Percentiles rank a stretch among this genome's conserved stretches.
phyloP scores from a whole-genome alignment of 2,888 invertebrate species.

The Megalurothrips usitatus region DNA sequence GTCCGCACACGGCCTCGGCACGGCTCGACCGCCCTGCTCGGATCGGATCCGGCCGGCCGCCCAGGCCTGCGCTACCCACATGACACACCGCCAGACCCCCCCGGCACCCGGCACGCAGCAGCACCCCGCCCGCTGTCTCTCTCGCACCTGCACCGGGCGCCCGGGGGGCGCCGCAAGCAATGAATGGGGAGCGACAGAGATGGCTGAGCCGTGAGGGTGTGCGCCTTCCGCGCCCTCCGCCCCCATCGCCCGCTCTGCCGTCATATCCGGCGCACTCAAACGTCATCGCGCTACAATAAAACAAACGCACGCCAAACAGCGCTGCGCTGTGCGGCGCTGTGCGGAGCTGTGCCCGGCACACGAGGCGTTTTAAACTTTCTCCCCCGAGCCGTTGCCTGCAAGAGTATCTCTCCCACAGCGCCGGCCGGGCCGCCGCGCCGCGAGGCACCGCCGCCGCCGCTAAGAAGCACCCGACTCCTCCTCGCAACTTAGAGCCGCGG shows the following conservation, averaged over 20 bases:
- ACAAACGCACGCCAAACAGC: background rate
- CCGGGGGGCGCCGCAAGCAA: background rate
- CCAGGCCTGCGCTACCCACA: conserved; percentile 10
- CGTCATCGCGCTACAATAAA: too few relatives aligned
- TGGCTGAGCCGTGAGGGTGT: too few relatives aligned
- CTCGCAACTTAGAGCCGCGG: background rate
- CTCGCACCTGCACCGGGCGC: background rate
- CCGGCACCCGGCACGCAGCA: background rate
- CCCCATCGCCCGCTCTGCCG: too few relatives aligned
- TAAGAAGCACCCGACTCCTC: background rate
- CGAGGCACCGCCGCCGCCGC: background rate
- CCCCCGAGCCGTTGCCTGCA: background rate
- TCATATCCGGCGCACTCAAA: too few relatives aligned
- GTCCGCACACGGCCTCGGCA: background rate
- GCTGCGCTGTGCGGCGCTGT: background rate
- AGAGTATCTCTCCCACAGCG: background rate
- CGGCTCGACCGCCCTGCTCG: background rate
- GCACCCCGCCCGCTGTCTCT: background rate
- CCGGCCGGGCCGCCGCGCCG: background rate
- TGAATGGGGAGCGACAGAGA: too few relatives aligned
- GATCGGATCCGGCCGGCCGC: background rate
- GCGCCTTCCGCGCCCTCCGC: too few relatives aligned
- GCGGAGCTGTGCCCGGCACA: background rate
- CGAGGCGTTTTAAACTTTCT: background rate
- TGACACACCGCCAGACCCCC: conserved; percentile 1